Base-by-base conservation (phyloP, 2,797 vertebrate species). In the Ambastaia sidthimunki region DNA sequence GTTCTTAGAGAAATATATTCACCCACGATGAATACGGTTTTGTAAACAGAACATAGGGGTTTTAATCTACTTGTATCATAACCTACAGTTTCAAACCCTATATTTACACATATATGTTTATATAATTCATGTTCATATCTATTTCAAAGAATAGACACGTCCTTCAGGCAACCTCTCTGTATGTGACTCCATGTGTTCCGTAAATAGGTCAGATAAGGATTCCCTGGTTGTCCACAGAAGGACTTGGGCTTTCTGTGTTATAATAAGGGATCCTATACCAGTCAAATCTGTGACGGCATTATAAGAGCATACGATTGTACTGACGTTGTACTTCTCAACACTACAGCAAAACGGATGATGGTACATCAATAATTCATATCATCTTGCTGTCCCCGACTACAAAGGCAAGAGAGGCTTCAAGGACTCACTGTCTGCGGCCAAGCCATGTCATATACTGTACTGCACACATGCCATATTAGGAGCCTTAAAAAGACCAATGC, bases 301-400 rank as follows among this genome's bases (percentile, higher is more conserved):
- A 79, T 76, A 55, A 84, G 63, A 34, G 19, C 50, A 76, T 48
- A 66, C 19, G 15, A 80, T 59, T 31, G 28, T 18, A 73, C 2
- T 9, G 34, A 34, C 34, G 44, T 71, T 52, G 55, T 74, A 63
- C 23, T 63, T 72, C 71, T 50, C 73, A 67, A 71, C 57, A 31
- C 44, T 57, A 72, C 86, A 88, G 88, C 82, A 80, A 83, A 87
- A 85, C 85, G 76, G 84, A 86, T 76, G 72, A 85, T 63, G 48
- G 70, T 63, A 86, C 85, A 92, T 91, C 83, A 91, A 91, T 92
- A 90, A 92, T 87, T 87, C 80, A 90, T 78, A 83, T 76, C 37
- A n/a, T 80, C 74, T 63, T 71, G 84, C 68, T 84, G 74, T 81
- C 69, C 86, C 76, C 34, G 82, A 88, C 85, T 87, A 88, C 84